These are phyloP conservation scores for Trichosurus vulpecula DNA, from an alignment of 2,797 vertebrate species.

Conservation along the genomic window DNA sequence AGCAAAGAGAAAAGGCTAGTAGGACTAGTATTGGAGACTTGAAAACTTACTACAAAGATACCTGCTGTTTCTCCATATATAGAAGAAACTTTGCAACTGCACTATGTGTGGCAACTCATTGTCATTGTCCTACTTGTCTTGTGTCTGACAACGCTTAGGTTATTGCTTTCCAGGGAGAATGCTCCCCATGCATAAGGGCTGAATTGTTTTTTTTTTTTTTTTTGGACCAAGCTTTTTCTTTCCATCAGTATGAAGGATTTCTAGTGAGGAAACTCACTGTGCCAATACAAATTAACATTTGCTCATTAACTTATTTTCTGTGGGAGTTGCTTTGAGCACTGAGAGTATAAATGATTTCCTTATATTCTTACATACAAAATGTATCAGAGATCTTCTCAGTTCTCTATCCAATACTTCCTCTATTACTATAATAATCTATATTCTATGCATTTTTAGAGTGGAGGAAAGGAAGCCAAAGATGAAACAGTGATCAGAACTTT, in stretches of 20 bases:
- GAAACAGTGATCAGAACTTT: background rate
- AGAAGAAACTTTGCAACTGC: background rate
- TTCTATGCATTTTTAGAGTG: background rate
- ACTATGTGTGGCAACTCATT: background rate
- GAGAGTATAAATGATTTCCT: background rate
- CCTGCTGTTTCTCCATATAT: background rate
- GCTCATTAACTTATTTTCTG: background rate
- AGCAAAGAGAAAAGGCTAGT: background rate
- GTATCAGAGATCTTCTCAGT: background rate
- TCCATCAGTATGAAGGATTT: background rate
- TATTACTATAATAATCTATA: background rate
- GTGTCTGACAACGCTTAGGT: background rate
- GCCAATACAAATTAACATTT: background rate
- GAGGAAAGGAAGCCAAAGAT: background rate
- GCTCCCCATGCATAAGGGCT: background rate
- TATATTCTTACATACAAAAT: too few species aligned
- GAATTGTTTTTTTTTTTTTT: background rate
- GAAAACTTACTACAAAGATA: background rate
- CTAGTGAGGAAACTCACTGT: background rate
- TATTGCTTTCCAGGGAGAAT: background rate
- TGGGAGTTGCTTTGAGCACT: background rate
- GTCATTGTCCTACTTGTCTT: background rate
- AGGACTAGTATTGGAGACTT: background rate
- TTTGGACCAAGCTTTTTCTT: background rate
- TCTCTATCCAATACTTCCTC: background rate